These are phyloP conservation scores for Anisognathus igniventris DNA, from an alignment of 2,797 vertebrate genomes.

Conservation along the genomic window DNA sequence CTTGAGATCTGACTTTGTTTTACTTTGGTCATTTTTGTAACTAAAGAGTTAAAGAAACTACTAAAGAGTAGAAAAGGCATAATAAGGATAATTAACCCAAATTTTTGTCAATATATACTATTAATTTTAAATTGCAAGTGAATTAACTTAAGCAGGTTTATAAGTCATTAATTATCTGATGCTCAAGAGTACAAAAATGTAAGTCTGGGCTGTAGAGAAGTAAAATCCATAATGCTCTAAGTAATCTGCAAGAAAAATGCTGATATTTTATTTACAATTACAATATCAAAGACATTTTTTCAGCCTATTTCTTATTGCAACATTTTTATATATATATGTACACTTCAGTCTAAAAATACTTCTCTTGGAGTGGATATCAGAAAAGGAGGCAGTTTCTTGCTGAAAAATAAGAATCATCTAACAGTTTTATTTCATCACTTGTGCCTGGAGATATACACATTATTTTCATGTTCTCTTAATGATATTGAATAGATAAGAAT, in stretches of 20 bases:
- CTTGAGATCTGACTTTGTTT: not conserved
- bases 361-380: not conserved
- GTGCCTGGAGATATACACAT: not conserved
- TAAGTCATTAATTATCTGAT: not conserved
- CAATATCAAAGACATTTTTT: not conserved
- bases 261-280: not conserved
- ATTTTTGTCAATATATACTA: not conserved
- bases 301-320: not conserved
- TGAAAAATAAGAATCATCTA: not conserved
- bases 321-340: rapidly evolving
- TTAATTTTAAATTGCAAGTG: not conserved
- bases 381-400: not conserved
- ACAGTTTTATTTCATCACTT: not conserved
- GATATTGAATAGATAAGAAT: not conserved
- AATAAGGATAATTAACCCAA: not conserved
- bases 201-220: not conserved
- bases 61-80: not conserved
- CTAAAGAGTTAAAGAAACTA: no score
- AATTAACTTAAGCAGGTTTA: not conserved
- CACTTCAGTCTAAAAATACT: not conserved
- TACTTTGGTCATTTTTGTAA: not conserved
- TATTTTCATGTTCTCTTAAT: not conserved
- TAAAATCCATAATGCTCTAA: not conserved
- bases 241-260: not conserved
- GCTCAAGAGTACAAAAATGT: not conserved